A percentile compares a stretch with the other conserved stretches of the same genome.
Conservation (phyloP, 2,888 invertebrate species). For the Lasioglossum leucozonium region DNA sequence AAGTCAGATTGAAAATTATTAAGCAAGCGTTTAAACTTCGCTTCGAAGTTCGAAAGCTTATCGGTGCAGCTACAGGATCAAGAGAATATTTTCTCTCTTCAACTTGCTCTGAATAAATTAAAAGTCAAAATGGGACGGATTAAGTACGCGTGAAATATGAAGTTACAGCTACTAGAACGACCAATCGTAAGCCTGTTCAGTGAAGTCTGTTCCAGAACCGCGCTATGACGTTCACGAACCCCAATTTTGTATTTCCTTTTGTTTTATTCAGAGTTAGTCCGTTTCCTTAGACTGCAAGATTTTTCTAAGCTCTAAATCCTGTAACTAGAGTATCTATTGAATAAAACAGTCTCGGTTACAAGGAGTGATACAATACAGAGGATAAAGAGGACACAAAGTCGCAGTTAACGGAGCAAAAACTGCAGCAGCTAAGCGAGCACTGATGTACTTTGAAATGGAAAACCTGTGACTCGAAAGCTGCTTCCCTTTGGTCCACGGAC, state of each 20-base stretch:
- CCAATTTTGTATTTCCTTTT: not conserved
- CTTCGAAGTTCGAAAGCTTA: not conserved
- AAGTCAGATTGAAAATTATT: not conserved
- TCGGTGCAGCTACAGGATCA: not conserved
- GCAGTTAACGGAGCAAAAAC: not conserved
- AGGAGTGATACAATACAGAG: not conserved
- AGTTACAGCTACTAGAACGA: not conserved
- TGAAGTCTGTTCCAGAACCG: not conserved
- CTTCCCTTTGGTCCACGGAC: not conserved
- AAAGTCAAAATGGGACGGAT: not conserved
- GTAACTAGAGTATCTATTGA: not conserved
- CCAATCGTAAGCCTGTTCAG: not conserved
- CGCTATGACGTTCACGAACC: not conserved
- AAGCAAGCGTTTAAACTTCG: not conserved
- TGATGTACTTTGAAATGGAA: conserved; percentile 10
- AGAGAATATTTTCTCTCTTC: not conserved
- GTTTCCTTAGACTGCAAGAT: not conserved
- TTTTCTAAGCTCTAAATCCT: not conserved
- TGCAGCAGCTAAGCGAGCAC: conserved; percentile 5
- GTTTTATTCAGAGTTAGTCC: not conserved
- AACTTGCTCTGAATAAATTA: not conserved
- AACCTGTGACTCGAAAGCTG: conserved; percentile 4
- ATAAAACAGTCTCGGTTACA: not conserved
- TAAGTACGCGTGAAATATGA: not conserved
- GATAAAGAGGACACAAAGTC: conserved; percentile 5